Conservation (phyloP, 2,888 invertebrate species). For the Volucella inflata region DNA sequence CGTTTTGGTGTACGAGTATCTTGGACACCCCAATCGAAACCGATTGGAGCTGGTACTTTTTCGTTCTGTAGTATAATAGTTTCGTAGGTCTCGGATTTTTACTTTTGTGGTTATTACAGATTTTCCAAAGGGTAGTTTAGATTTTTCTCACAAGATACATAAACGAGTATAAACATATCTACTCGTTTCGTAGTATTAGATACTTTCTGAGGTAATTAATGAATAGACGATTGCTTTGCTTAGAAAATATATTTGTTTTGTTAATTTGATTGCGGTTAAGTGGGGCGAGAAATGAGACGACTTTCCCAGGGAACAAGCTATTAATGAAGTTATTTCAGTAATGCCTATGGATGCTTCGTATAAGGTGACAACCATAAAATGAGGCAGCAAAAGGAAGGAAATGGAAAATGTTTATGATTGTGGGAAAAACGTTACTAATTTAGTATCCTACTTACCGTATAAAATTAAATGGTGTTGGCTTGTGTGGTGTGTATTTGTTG, state of each 20-base stretch:
- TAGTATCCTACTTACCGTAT: too few species aligned
- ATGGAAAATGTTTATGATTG: too few species aligned
- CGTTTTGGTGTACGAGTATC: constrained; percentile 33
- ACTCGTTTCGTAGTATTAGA: constrained; percentile 31
- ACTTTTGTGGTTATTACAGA: constrained; percentile 58
- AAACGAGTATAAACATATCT: constrained; percentile 32
- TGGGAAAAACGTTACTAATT: too few species aligned
- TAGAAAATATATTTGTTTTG: constrained; percentile 63
- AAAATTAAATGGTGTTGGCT: too few species aligned
- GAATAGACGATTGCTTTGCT: constrained; percentile 71
- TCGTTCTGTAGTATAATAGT: neutral
- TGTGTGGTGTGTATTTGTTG: too few species aligned
- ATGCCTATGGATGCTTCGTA: constrained; percentile 1
- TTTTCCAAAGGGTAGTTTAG: constrained; percentile 53
- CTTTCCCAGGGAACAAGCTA: neutral
- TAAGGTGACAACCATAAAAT: constrained; percentile 12
- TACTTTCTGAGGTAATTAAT: constrained; percentile 66
- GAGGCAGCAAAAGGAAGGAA: too few species aligned
- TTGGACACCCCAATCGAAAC: constrained; percentile 14
- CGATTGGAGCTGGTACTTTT: neutral
- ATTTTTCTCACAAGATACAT: constrained; percentile 44
- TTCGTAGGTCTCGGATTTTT: constrained; percentile 52
- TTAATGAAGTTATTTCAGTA: neutral
- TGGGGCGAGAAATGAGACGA: neutral
- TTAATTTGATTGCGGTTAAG: constrained; percentile 58